phyloP scores from a whole-genome alignment of 2,113 vertebrate species.

The Pitta sordida region DNA sequence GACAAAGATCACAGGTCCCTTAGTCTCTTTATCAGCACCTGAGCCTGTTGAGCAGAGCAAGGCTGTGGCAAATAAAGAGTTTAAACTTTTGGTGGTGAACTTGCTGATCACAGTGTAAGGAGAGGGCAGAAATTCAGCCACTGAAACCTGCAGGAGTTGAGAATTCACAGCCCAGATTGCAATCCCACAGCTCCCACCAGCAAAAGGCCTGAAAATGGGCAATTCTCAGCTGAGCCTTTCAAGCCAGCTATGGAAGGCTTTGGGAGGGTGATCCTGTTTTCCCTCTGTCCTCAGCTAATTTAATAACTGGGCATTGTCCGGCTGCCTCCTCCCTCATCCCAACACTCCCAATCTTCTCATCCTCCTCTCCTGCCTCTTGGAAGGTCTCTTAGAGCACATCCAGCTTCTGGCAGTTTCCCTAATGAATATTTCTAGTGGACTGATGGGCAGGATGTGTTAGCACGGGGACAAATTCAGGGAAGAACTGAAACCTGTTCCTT shows the following conservation, averaged over 20 bases:
- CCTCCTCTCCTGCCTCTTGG: background rate
- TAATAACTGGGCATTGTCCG: background rate
- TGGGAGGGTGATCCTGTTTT: background rate
- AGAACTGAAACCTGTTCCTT: background rate
- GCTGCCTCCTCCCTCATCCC: background rate
- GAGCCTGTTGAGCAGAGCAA: background rate
- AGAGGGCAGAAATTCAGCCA: background rate
- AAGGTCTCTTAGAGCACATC: background rate
- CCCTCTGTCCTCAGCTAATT: background rate
- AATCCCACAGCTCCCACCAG: background rate
- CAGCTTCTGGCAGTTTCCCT: background rate
- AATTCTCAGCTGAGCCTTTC: background rate
- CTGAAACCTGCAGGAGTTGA: background rate
- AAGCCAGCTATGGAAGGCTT: background rate
- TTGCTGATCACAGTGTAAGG: background rate
- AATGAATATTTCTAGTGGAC: background rate
- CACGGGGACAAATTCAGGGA: background rate
- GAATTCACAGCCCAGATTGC: background rate
- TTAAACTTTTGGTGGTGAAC: background rate
- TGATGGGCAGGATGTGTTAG: background rate
- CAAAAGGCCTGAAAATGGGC: background rate
- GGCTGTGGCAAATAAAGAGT: background rate
- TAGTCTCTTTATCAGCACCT: constrained; percentile 4
- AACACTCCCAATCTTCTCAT: accelerated
- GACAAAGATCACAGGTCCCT: background rate